These are phyloP conservation scores for Helostoma temminkii DNA, from an alignment of 2,797 vertebrate genomes.

Conservation along the genomic window DNA sequence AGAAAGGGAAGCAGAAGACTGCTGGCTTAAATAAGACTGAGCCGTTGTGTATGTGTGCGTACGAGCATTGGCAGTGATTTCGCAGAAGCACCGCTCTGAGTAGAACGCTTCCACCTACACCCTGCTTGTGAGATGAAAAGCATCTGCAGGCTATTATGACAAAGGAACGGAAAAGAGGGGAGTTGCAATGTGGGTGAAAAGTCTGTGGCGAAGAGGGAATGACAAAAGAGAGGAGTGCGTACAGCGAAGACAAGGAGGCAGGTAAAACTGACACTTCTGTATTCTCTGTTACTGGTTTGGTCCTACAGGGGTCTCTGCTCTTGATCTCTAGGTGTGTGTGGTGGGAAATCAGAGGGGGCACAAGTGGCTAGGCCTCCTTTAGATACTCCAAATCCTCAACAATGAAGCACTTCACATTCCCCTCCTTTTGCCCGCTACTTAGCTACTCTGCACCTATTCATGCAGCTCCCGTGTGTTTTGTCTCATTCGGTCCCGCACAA, in stretches of 20 bases:
- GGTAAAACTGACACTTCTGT: neutral
- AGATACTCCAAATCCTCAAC: constrained; percentile 20
- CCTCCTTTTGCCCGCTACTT: neutral
- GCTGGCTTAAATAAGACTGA: constrained; percentile 39
- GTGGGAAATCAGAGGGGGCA: neutral
- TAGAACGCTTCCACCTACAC: constrained; percentile 68
- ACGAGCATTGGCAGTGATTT: constrained; percentile 36
- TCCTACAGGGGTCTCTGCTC: constrained; percentile 30
- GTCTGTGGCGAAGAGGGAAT: constrained; percentile 9
- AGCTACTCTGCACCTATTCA: constrained; percentile 4
- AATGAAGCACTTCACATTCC: constrained; percentile 10
- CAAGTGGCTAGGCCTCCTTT: constrained; percentile 1
- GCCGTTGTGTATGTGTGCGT: constrained; percentile 6
- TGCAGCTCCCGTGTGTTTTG: neutral
- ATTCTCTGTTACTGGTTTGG: neutral
- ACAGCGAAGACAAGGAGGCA: neutral
- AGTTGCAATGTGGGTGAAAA: constrained; percentile 30
- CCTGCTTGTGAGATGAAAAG: constrained; percentile 62
- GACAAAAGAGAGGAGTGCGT: constrained; percentile 21
- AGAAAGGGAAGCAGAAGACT: constrained; percentile 6
- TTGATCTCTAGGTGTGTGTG: constrained; percentile 1
- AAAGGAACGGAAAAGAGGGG: constrained; percentile 34
- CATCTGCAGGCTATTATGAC: constrained; percentile 67
- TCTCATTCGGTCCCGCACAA: constrained; percentile 16
- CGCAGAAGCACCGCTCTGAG: constrained; percentile 34